Conservation (phyloP, 1,140 invertebrate genomes). For the Amyelois transitella region DNA sequence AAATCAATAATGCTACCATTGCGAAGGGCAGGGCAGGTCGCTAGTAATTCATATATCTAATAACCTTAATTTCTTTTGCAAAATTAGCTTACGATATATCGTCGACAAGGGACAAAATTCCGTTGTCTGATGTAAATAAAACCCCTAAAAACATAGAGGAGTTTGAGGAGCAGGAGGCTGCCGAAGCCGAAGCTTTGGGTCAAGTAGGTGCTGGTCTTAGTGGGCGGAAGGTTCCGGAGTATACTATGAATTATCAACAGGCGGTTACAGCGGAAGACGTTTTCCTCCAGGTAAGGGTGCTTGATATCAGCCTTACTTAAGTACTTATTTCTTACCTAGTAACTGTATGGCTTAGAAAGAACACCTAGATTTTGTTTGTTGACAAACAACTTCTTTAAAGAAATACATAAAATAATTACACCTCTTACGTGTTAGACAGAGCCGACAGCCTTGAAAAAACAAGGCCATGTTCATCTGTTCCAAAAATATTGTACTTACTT, state of each 20-base stretch:
- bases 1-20: too few species aligned
- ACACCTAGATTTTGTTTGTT: too few species aligned
- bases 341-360: too few species aligned
- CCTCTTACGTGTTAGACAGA: too few species aligned
- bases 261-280: slow-evolving; percentile 89
- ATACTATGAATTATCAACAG: slow-evolving; percentile 89
- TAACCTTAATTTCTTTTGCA: background rate
- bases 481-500: background rate
- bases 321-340: background rate
- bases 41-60: background rate
- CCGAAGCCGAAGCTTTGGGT: slow-evolving; percentile 60
- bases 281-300: slow-evolving; percentile 80
- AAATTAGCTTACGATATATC: slow-evolving; percentile 50
- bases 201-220: slow-evolving; percentile 65
- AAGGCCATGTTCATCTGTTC: too few species aligned
- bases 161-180: slow-evolving; percentile 70
- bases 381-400: too few species aligned
- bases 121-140: slow-evolving; percentile 11
- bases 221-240: slow-evolving; percentile 82
- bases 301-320: background rate
- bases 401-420: too few species aligned
- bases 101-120: slow-evolving; percentile 34
- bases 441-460: too few species aligned
- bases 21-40: background rate
- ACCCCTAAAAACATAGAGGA: slow-evolving; percentile 72